A percentile compares a stretch with the other conserved stretches of the same genome.
These are phyloP conservation scores for Germaria angustata DNA, from an alignment of 2,888 invertebrate genomes.

Conservation along the genomic window DNA sequence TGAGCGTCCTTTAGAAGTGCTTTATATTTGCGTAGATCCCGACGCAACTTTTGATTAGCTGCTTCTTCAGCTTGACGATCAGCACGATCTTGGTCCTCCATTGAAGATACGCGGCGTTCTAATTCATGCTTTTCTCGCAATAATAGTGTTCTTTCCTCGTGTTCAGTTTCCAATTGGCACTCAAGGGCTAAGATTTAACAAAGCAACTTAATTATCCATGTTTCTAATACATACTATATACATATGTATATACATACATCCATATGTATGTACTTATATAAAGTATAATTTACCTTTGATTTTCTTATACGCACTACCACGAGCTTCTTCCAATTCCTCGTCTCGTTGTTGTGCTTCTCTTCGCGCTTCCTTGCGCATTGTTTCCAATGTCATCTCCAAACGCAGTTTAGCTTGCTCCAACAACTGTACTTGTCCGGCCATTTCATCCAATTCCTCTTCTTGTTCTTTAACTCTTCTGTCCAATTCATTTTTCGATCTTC, in stretches of 20 bases:
- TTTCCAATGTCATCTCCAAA: conserved; percentile 95
- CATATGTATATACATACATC: background rate
- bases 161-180: conserved; percentile 94
- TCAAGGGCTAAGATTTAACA: conserved; percentile 84
- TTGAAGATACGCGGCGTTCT: conserved; percentile 90
- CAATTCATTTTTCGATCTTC: conserved; percentile 91
- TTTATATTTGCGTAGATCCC: conserved; percentile 93
- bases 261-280: background rate
- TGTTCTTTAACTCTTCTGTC: conserved; percentile 92
- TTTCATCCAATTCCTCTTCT: conserved; percentile 97
- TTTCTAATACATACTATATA: background rate
- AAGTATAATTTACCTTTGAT: conserved; percentile 84
- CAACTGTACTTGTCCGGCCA: conserved; percentile 93
- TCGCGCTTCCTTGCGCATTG: conserved; percentile 93
- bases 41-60: conserved; percentile 86
- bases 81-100: conserved; percentile 88
- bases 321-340: conserved; percentile 95
- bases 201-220: background rate
- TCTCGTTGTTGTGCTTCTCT: conserved; percentile 94
- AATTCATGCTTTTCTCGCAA: conserved; percentile 94
- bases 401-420: conserved; percentile 95
- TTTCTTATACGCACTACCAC: conserved; percentile 94
- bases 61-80: conserved; percentile 87
- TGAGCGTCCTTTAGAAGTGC: conserved; percentile 95
- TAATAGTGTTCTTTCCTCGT: conserved; percentile 92